Evolutionary conservation across 2,113 vertebrate genomes (phyloP), one percentile per base, ranked within the genome.

Genomic region (Xenotilapia leptura): DNA sequence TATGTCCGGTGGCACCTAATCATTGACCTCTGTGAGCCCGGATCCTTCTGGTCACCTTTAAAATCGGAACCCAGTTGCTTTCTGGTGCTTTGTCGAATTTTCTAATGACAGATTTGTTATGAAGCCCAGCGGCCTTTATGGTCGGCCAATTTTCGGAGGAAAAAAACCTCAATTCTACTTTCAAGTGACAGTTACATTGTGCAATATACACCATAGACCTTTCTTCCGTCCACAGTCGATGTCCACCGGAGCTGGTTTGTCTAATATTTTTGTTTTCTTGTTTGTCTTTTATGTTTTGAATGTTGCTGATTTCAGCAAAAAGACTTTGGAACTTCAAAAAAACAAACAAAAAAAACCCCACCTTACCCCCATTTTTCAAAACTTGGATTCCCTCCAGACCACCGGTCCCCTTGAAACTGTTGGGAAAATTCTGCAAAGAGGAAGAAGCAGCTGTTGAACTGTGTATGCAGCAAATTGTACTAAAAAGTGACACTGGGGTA

Each of bases 161-260:
- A 70, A 55, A 36, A 73, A 82, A 75, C 86, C 90, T 88, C 82
- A 85, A 88, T 91, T 93, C 93, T 91, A 92, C 84, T 90, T 93
- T 93, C 83, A 87, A 77, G 90, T 92, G 94, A 96, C 89, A 86
- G 86, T 93, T 92, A 93, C 95, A 94, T 96, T 94, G 96, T 97
- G 96, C 96, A 97, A 96, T 96, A 96, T 95, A 92, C 80, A 88
- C 93, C 92, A 94, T 85, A 88, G 87, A 94, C 89, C 86, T 95
- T 94, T 95, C 95, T 95, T 96, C 95, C 94, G 90, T 95, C 95
- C 95, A 88, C 82, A 83, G 86, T 90, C 79, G 86, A 82, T 92
- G 85, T 90, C 91, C 90, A 88, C 83, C 83, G 54, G 84, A 94
- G 89, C 88, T 90, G 88, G 73, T 90, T 91, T 83, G 38, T 77